Evolutionary conservation across 2,797 vertebrate genomes (phyloP), one percentile per base, ranked within the genome.

Genomic region (Acipenser ruthenus): DNA sequence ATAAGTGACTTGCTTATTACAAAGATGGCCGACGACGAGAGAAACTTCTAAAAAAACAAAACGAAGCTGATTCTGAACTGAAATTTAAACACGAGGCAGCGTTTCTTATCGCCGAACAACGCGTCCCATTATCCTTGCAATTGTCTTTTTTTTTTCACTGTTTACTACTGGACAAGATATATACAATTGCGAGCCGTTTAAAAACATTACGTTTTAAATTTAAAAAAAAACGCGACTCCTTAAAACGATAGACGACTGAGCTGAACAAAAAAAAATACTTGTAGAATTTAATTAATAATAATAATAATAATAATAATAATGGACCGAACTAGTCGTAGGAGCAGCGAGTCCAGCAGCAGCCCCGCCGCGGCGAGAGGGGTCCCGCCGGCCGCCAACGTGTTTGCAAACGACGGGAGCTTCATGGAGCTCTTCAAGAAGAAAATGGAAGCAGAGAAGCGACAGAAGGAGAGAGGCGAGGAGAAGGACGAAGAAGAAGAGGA

Each of bases 351-450:
- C 6, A 75, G 77, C 76, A 73, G 64, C 65, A 82, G 83, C 78
- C 82, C 83, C 4, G 73, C 80, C 6, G 74, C 65, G 50, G 49
- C 70, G 0, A 12, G 60, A 2, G 79, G 87, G 37, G 63, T 50
- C 23, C 49, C 74, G 53, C 6, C 70, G 56, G 75, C 72, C 0
- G 88, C 89, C 15, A 98, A 98, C 80, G 86, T 77, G 12, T 97
- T 96, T 82, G 95, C 95, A 10, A 98, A 98, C 82, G 95, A 98
- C 69, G 95, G 95, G 73, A 96, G 94, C 87, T 98, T 98, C 84
- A 87, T 98, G 89, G 95, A 95, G 86, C 89, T 98, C 69, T 97
- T 98, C 86, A 98, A 97, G 87, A 94, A 94, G 82, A 94, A 94
- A 81, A 97, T 94, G 94, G 93, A 95, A 76, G 92, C 88, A 70